These are phyloP conservation scores for Deilephila porcellus DNA, from an alignment of 2,888 invertebrate species.

Conservation along the genomic window DNA sequence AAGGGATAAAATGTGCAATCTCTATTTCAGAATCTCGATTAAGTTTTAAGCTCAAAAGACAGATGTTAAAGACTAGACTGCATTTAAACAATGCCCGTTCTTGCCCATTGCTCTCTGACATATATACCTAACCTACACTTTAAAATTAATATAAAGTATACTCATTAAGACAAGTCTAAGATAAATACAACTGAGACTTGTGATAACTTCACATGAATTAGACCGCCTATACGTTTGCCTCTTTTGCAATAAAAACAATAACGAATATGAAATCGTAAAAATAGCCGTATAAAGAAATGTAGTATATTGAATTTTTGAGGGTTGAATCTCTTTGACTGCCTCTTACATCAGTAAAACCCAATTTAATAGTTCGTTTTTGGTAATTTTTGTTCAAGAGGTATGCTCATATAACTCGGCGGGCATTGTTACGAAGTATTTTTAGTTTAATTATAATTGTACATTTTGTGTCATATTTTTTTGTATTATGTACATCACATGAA, in stretches of 20 bases:
- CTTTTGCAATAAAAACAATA: too few species aligned
- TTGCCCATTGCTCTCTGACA: not conserved
- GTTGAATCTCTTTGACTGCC: too few species aligned
- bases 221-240: too few species aligned
- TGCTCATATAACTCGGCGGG: slow-evolving; percentile 25
- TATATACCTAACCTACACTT: not conserved
- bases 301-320: too few species aligned
- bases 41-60: slow-evolving; percentile 7
- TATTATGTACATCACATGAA: slow-evolving; percentile 12
- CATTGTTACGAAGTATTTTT: slow-evolving; percentile 39
- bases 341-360: too few species aligned
- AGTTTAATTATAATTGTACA: slow-evolving; percentile 54
- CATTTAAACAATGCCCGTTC: slow-evolving; percentile 55
- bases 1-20: slow-evolving; percentile 21
- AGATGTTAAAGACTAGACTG: slow-evolving; percentile 55
- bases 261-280: too few species aligned
- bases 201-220: too few species aligned
- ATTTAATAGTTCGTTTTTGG: too few species aligned
- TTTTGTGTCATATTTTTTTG: slow-evolving; percentile 67
- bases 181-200: too few species aligned
- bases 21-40: slow-evolving; percentile 24
- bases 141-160: not conserved
- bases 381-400: too few species aligned
- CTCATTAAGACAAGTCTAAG: too few species aligned
- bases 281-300: too few species aligned